Conservation (phyloP, 2,797 vertebrate species). For the Hipposideros larvatus region DNA sequence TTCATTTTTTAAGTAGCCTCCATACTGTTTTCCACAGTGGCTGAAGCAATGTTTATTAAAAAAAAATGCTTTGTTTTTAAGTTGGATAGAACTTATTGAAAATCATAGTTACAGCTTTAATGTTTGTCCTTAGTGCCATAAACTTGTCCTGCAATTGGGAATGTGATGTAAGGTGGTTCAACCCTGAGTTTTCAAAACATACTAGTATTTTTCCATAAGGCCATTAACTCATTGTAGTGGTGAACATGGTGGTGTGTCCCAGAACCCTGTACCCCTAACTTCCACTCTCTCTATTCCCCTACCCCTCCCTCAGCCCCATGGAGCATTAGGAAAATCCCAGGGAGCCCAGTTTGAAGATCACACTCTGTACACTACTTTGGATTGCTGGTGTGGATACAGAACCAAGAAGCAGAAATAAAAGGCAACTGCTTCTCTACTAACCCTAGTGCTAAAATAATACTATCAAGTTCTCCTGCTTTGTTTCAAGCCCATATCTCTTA, state of each 20-base stretch:
- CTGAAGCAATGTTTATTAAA: not conserved
- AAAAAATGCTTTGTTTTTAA: not conserved
- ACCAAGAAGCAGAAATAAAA: not conserved
- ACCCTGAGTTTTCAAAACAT: not conserved
- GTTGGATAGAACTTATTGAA: not conserved
- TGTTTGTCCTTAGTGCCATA: not conserved
- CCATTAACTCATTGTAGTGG: not conserved
- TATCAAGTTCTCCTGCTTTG: not conserved
- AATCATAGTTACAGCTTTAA: not conserved
- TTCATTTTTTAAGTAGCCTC: not conserved
- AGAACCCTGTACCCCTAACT: not conserved
- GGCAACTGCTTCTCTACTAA: not conserved
- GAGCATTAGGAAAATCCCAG: not conserved
- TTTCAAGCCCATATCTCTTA: not conserved
- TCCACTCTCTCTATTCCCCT: not conserved
- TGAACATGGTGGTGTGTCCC: not conserved
- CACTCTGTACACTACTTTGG: not conserved
- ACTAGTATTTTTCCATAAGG: not conserved
- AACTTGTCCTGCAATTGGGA: not conserved
- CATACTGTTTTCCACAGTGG: not conserved
- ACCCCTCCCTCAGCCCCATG: not conserved
- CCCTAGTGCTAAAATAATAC: not conserved
- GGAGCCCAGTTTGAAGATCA: not conserved
- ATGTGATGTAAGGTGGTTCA: not conserved
- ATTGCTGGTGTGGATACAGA: not conserved